These are phyloP conservation scores for Anas capensis DNA, from an alignment of 2,797 vertebrate genomes.

Conservation along the genomic window DNA sequence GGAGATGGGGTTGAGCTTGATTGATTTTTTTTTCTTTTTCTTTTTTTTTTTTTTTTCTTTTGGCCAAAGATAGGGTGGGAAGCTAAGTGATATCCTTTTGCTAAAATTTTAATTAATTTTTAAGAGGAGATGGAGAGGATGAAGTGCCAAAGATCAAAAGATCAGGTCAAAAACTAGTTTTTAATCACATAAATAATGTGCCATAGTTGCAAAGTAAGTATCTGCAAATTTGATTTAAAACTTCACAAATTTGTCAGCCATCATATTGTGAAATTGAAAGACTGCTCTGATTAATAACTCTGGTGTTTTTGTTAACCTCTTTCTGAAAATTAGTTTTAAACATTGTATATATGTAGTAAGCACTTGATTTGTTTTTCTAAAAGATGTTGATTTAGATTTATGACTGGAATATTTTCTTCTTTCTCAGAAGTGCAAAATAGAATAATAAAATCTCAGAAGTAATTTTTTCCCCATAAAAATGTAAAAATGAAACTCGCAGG, in stretches of 20 bases:
- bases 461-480: background rate
- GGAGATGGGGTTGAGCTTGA: conserved; percentile 81
- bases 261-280: conserved; percentile 75
- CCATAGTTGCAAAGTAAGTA: conserved; percentile 83
- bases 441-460: background rate
- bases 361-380: background rate
- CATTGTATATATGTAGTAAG: background rate
- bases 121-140: conserved; percentile 92
- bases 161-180: conserved; percentile 94
- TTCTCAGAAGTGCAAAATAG: background rate
- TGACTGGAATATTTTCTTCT: background rate
- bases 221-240: conserved; percentile 85
- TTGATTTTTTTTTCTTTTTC: conserved; percentile 73
- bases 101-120: conserved; percentile 98
- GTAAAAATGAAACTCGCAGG: background rate
- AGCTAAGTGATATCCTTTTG: conserved; percentile 84
- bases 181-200: conserved; percentile 95
- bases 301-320: background rate
- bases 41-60: accelerated
- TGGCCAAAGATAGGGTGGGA: conserved; percentile 79
- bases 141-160: conserved; percentile 92
- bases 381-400: background rate
- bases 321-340: background rate
- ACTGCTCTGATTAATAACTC: conserved; percentile 71
- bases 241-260: conserved; percentile 84